These are phyloP conservation scores for Periphyllus acericola DNA, from an alignment of 2,888 invertebrate genomes.

Conservation along the genomic window DNA sequence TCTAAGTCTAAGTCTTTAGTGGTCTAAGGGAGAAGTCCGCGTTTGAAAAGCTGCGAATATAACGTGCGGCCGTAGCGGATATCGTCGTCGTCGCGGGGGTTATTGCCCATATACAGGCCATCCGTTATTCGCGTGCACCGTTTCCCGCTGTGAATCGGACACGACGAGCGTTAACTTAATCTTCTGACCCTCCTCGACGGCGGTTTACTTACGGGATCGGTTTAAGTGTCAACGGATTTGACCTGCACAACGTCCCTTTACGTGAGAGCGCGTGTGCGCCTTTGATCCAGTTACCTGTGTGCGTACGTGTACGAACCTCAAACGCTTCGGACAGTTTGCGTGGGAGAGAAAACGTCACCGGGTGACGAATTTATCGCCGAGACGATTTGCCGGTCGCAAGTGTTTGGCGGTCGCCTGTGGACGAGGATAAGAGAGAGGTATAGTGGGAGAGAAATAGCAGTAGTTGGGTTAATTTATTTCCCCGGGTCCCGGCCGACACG, in stretches of 20 bases:
- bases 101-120: neutral
- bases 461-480: constrained; percentile 40
- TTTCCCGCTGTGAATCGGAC: neutral
- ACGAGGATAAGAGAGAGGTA: neutral
- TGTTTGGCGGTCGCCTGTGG: no score
- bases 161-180: neutral
- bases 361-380: neutral
- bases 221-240: neutral
- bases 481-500: neutral
- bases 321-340: neutral
- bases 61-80: no score
- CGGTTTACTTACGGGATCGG: neutral
- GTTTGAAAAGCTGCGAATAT: no score
- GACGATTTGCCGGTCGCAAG: neutral
- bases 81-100: neutral
- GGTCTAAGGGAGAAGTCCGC: no score
- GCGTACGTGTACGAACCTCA: neutral
- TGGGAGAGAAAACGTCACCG: neutral
- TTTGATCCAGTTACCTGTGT: no score
- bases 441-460: neutral
- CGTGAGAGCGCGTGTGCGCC: neutral
- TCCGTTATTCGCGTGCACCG: neutral
- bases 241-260: neutral
- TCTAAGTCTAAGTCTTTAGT: no score
- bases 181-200: neutral